Evolutionary conservation across 2,113 vertebrate genomes (phyloP).

Genomic region (Microcebus lehilahytsara): DNA sequence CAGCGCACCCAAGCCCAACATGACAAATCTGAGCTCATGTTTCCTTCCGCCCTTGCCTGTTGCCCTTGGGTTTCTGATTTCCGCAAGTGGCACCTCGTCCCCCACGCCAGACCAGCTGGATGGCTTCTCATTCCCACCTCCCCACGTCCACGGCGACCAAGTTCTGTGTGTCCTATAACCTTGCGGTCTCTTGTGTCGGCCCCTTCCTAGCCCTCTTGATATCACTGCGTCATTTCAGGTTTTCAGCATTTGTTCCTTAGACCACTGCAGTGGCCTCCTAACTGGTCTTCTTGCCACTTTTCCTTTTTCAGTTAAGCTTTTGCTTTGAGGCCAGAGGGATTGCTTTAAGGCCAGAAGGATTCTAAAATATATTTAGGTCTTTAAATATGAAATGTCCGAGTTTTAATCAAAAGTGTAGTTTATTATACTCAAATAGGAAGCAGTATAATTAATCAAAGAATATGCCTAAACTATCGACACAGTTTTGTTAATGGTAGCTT

Average conservation of each 20-base stretch:
- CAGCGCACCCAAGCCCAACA: no score
- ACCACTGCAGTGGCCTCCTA: neutral
- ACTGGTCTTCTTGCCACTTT: neutral
- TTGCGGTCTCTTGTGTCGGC: neutral
- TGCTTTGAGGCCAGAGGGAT: neutral
- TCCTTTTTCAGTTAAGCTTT: neutral
- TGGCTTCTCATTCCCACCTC: neutral
- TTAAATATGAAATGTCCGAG: no score
- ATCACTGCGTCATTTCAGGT: neutral
- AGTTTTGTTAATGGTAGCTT: no score
- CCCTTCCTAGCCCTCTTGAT: neutral
- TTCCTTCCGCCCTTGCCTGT: neutral
- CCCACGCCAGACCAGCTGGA: neutral
- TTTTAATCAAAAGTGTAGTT: no score
- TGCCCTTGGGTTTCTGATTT: neutral
- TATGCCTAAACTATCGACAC: no score
- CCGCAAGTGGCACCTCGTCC: neutral
- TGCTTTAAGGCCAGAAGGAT: neutral
- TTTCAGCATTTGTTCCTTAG: neutral
- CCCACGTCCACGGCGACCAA: neutral
- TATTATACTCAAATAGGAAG: no score
- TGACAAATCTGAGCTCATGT: neutral
- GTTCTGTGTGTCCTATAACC: neutral
- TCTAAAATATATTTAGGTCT: neutral
- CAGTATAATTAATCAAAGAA: no score